These are phyloP conservation scores for Sisyra terminalis DNA, from an alignment of 2,888 invertebrate genomes.

Conservation along the genomic window DNA sequence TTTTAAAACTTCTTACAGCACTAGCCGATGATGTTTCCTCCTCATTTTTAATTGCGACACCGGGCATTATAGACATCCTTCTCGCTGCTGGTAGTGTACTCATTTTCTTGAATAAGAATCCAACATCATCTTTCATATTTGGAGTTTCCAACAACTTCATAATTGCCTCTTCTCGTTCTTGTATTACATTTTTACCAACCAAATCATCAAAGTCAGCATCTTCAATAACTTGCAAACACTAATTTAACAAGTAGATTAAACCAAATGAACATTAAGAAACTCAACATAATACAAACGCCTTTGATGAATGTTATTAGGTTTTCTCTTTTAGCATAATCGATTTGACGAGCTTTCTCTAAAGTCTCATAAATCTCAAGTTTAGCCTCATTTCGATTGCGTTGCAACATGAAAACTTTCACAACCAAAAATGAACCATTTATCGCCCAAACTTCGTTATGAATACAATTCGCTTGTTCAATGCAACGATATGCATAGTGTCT, in stretches of 20 bases:
- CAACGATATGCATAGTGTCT: conserved; percentile 24
- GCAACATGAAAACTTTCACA: conserved; percentile 25
- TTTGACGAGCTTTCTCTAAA: conserved; percentile 19
- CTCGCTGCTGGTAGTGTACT: conserved; percentile 26
- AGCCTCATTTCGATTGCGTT: conserved; percentile 31
- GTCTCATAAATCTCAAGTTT: conserved; percentile 21
- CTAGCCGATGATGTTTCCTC: not conserved
- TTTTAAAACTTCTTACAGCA: not conserved
- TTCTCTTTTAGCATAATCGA: conserved; percentile 18
- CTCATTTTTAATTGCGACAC: conserved; percentile 17
- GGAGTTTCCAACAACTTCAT: conserved; percentile 24
- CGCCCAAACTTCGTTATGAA: conserved; percentile 24
- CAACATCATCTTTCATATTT: conserved; percentile 25
- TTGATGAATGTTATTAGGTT: conserved; percentile 20
- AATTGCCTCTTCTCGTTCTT: conserved; percentile 27
- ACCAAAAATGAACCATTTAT: conserved; percentile 27
- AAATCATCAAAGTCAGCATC: conserved; percentile 23
- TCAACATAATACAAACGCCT: conserved; percentile 15
- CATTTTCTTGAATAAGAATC: conserved; percentile 29
- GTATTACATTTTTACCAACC: conserved; percentile 22
- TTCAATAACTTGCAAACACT: conserved; percentile 23
- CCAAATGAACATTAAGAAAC: not conserved
- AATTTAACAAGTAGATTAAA: not conserved
- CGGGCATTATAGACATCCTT: conserved; percentile 32
- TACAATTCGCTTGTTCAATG: conserved; percentile 20